Base-by-base conservation (phyloP, 1,140 invertebrate species). In the Scaptomyza hsui region DNA sequence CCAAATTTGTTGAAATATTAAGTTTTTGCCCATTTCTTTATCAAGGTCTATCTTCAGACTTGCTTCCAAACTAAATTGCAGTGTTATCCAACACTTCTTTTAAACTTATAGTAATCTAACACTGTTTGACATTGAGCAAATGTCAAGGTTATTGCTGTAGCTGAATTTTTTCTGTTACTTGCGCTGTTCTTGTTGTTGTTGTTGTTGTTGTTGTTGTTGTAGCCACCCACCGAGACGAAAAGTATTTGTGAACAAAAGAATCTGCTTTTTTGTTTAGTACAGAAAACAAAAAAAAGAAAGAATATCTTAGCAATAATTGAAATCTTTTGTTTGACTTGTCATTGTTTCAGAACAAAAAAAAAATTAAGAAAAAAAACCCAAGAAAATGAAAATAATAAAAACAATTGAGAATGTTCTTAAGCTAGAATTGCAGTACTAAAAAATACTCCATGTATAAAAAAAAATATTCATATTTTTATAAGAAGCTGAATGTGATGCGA, bases 241-340 rank as follows among this genome's bases (percentile, higher is more conserved):
- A 42, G 55, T 51, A 39, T 67, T 26, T 51, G 56, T 24, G 26
- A 49, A 68, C 63, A 67, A 67, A 67, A 68, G 64, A 52, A 26
- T 18, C 3, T n/a, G 37, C 39, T 64, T 59, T 51, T 42, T 41
- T 44, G 32, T 44, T 18, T 39, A 32, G 41, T 7, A 32, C 39
- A 51, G 5, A 26, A 26, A 2, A 26, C 24, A 26, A 26, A 26
- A 26, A 44, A 62, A 48, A 26, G 5, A 26, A 44, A 62, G 42
- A 41, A 35, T 55, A 45, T 69, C 59, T 69, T 69, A 21, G 45
- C 65, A 55, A 63, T 70, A 70, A 70, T 70, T 70, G 60, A 70
- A 70, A 70, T 70, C 60, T 49, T 70, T 70, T 70, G 67, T 70
- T 70, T 18, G 9, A 1, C 3, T 15, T 32, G 39, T 3, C 62